Evolutionary conservation across 1,140 invertebrate species (phyloP), one percentile per base, ranked within the genome.

Genomic region (Eumaeus atala): DNA sequence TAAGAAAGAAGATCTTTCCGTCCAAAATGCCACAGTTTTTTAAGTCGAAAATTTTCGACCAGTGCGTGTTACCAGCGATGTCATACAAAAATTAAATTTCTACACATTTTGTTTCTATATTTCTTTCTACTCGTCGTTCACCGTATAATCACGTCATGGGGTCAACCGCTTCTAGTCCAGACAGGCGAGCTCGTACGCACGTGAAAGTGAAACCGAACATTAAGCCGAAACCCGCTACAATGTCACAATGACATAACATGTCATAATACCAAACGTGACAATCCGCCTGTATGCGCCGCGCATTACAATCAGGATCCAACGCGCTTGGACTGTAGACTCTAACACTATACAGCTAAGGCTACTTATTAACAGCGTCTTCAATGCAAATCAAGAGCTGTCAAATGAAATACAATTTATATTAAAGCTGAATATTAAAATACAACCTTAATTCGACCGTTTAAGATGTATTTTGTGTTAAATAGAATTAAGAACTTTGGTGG

Each of bases 181-280:
- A 28, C 6, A 28, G 21, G 21, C 21, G 21, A 3, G 21, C 21
- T 28, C n/a, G n/a, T n/a, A n/a, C n/a, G 21, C 21, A 28, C 21
- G 6, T 6, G 16, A 44, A 44, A 44, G 40, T 44, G 40, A 44
- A 44, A 44, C n/a, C 12, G 40, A 16, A 9, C 14, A 17, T 44
- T 16, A 44, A 44, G 21, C 6, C 44, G 52, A 49, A 53, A 36
- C 35, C 14, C 35, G 35, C 47, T 10, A 56, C 42, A 54, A 48
- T 54, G 42, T 54, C 52, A 54, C 18, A 36, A 6, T 56, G 54
- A 56, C 44, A 52, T 52, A 52, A 57, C 18, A 54, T 51, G 44
- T 35, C 54, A 56, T 61, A 56, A 59, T 16, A 49, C 47, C 18
- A 50, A 38, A 48, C 34, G 17, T 34, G 9, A 16, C 42, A 34